Percentiles rank a stretch among this genome's conserved stretches.
These are phyloP conservation scores for Heliangelus exortis DNA, from an alignment of 2,797 vertebrate species.

Conservation along the genomic window DNA sequence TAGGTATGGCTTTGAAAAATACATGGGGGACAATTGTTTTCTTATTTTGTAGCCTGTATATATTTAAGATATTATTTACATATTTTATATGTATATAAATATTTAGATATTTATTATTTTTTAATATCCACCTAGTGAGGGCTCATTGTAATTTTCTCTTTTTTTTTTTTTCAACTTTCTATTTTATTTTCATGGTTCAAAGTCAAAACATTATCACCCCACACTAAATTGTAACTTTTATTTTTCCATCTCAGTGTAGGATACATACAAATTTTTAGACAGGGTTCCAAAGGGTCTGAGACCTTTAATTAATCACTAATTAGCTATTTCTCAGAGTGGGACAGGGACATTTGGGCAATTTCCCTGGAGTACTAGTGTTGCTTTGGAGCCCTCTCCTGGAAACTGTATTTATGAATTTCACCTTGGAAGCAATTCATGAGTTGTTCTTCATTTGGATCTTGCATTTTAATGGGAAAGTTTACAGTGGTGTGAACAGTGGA, in stretches of 20 bases:
- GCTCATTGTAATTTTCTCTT: not conserved
- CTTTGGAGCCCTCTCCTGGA: constrained; percentile 69
- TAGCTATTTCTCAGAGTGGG: not conserved
- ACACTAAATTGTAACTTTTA: not conserved
- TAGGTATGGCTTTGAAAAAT: not conserved
- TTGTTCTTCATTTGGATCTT: not conserved
- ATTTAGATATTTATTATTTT: too few species aligned
- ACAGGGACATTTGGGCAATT: not conserved
- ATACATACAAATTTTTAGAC: not conserved
- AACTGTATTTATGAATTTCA: not conserved
- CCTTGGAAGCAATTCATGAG: not conserved
- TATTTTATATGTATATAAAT: not conserved
- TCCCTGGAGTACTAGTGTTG: not conserved
- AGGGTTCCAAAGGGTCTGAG: not conserved
- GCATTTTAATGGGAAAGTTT: not conserved
- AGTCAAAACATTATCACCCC: not conserved
- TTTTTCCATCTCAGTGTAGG: not conserved
- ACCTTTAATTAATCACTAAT: not conserved
- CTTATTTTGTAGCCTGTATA: not conserved
- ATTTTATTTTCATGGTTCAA: not conserved
- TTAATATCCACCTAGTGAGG: not conserved
- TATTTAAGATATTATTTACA: not conserved
- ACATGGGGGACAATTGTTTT: not conserved
- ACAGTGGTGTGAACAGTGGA: not conserved
- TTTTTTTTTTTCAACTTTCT: not conserved